Conservation (phyloP, 2,797 vertebrate species). For the Lepilemur ruficaudatus region DNA sequence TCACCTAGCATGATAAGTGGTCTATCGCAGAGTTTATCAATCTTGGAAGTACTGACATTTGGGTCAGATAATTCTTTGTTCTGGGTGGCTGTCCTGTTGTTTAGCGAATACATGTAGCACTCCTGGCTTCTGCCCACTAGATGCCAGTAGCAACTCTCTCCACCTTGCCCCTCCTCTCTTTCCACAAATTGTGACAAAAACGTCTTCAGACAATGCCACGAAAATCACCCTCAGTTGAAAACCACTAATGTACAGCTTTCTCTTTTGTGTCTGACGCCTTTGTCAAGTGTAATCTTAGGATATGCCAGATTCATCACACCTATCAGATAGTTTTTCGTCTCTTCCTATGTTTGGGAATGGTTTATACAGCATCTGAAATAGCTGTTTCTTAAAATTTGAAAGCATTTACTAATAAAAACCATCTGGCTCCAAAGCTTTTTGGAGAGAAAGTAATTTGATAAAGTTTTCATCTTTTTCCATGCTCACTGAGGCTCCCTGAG, state of each 20-base stretch:
- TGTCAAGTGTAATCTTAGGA: background rate
- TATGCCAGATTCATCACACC: background rate
- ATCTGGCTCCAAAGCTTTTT: background rate
- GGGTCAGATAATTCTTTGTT: background rate
- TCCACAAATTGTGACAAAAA: background rate
- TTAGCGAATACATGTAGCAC: background rate
- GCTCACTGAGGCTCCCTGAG: background rate
- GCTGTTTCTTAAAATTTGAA: background rate
- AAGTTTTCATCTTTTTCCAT: background rate
- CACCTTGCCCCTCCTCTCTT: background rate
- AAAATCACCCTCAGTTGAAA: background rate
- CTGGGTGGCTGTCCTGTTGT: background rate
- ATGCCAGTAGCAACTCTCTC: background rate
- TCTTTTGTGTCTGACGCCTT: background rate
- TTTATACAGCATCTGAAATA: background rate
- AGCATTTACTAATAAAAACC: slow-evolving; percentile 42
- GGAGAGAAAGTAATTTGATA: slow-evolving; percentile 31
- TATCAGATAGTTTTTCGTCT: background rate
- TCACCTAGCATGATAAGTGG: background rate
- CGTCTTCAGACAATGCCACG: background rate
- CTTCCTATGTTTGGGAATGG: background rate
- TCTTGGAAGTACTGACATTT: background rate
- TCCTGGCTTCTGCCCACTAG: background rate
- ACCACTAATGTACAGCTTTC: background rate
- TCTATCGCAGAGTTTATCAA: background rate